Conservation (phyloP, 2,888 invertebrate species). For the Gymnosoma rotundatum region DNA sequence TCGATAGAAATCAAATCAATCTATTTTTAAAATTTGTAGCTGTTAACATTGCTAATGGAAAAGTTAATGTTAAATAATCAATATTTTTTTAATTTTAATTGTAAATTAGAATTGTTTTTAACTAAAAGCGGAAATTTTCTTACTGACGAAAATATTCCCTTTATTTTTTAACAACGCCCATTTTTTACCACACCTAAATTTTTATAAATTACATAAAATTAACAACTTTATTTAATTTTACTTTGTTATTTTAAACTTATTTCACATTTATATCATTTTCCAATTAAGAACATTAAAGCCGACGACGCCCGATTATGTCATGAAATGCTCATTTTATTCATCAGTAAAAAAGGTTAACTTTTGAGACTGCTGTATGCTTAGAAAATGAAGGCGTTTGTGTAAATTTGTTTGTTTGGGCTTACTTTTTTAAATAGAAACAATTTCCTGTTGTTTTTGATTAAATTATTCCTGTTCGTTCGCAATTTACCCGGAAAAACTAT, state of each 20-base stretch:
- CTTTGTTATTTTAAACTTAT: neutral
- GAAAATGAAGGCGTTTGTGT: neutral
- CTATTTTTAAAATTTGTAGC: too few relatives aligned
- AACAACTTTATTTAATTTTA: too few relatives aligned
- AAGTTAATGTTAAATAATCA: neutral
- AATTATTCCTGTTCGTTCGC: constrained; percentile 23
- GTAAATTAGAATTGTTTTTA: neutral
- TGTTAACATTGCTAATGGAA: neutral
- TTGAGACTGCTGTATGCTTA: neutral
- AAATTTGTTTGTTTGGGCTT: constrained; percentile 24
- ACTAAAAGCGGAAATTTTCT: neutral
- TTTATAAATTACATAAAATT: too few relatives aligned
- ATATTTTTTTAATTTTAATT: neutral
- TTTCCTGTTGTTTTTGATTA: constrained; percentile 34
- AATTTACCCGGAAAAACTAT: constrained; percentile 53
- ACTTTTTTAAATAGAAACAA: constrained; percentile 48
- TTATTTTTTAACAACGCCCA: constrained; percentile 63
- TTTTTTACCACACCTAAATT: neutral
- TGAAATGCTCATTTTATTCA: constrained; percentile 42
- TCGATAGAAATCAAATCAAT: too few relatives aligned
- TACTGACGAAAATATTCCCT: constrained; percentile 5
- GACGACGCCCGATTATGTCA: constrained; percentile 71
- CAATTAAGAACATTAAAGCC: constrained; percentile 52
- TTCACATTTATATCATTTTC: neutral
- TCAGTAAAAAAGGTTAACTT: neutral